Evolutionary conservation across 2,113 vertebrate genomes (phyloP).

Genomic region (Calonectris borealis): DNA sequence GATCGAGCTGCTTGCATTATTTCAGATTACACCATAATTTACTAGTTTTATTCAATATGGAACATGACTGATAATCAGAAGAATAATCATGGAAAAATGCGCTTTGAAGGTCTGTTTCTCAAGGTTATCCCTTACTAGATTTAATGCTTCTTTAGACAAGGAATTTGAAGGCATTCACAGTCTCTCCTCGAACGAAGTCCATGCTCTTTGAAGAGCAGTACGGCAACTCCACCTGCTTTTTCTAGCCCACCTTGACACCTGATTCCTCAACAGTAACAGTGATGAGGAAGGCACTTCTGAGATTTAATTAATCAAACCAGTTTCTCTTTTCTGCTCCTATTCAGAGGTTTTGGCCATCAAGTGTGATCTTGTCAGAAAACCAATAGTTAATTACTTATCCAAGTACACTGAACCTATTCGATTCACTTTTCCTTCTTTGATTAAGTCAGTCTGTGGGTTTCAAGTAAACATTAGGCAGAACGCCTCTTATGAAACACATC

Average conservation of each 20-base stretch:
- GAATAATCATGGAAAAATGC: background rate
- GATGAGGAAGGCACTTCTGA: background rate
- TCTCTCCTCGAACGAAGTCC: background rate
- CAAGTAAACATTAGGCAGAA: constrained; percentile 34
- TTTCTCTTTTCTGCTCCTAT: background rate
- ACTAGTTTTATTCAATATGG: background rate
- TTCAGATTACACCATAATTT: background rate
- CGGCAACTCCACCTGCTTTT: background rate
- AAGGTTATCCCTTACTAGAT: background rate
- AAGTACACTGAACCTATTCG: constrained; percentile 10
- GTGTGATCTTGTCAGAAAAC: constrained; percentile 61
- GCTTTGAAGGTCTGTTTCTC: background rate
- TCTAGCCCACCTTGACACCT: background rate
- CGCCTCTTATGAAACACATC: background rate
- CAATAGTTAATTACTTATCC: constrained; percentile 53
- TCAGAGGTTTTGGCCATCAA: constrained; percentile 10
- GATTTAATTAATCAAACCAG: constrained; percentile 31
- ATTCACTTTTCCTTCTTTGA: constrained; percentile 47
- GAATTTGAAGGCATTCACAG: background rate
- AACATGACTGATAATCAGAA: background rate
- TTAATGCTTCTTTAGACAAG: background rate
- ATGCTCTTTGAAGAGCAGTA: background rate
- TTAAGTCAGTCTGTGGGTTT: constrained; percentile 26
- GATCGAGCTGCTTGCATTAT: accelerated
- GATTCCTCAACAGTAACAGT: background rate